Evolutionary conservation across 2,797 vertebrate species (phyloP).

Genomic region (Prionace glauca): DNA sequence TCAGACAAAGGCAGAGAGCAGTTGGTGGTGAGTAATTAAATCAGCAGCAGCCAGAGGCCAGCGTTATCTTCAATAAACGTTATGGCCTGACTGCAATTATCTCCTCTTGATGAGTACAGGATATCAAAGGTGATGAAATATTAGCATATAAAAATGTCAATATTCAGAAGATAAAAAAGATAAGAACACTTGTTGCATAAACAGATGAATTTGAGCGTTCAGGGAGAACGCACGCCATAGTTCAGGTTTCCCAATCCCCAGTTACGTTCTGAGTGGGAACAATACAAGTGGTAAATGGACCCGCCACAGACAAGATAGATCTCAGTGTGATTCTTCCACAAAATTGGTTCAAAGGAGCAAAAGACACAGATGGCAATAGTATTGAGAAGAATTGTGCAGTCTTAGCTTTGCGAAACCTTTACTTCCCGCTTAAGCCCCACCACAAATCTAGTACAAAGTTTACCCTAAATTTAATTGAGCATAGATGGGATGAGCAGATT

Average conservation of each 20-base stretch:
- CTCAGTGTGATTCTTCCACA: background rate
- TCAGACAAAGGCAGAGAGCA: background rate
- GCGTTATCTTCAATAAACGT: background rate
- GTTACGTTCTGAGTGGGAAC: background rate
- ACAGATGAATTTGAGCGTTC: background rate
- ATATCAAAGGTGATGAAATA: no score
- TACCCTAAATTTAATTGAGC: background rate
- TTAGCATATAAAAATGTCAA: background rate
- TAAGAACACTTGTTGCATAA: background rate
- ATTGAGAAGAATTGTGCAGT: background rate
- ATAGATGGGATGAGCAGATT: no score
- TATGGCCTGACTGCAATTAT: background rate
- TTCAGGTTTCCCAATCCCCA: background rate
- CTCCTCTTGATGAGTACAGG: background rate
- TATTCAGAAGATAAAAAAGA: background rate
- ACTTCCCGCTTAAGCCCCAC: background rate
- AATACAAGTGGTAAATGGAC: background rate
- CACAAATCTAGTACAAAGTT: background rate
- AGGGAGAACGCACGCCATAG: background rate
- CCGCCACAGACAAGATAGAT: background rate
- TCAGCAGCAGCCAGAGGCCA: background rate
- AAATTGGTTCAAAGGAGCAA: background rate
- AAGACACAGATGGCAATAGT: background rate
- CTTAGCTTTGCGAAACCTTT: background rate
- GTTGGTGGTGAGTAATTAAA: background rate